These are phyloP conservation scores for Philaethria dido DNA, from an alignment of 2,888 invertebrate genomes.

Conservation along the genomic window DNA sequence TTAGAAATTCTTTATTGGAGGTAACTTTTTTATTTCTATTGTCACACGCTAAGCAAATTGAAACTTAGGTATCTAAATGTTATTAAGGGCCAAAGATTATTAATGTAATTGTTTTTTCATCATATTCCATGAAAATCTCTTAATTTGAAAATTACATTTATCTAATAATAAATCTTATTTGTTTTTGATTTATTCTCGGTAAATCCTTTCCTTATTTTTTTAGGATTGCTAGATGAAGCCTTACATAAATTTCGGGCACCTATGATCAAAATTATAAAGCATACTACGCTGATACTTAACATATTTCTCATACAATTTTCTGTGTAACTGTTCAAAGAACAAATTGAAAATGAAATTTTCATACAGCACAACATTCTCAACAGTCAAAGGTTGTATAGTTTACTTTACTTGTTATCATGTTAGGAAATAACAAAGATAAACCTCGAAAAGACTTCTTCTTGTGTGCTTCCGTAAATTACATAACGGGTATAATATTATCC, in stretches of 20 bases:
- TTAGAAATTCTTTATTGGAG: not conserved
- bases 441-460: not conserved
- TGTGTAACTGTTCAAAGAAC: not conserved
- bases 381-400: too few species aligned
- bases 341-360: conserved; percentile 15
- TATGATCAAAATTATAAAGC: not conserved
- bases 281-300: not conserved
- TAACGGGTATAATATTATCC: conserved; percentile 4
- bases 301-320: not conserved
- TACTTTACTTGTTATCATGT: too few species aligned
- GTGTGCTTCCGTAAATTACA: conserved; percentile 7
- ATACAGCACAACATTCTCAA: too few species aligned
- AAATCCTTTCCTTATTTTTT: not conserved
- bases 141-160: not conserved
- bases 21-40: not conserved
- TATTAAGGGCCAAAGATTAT: too few species aligned
- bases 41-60: not conserved
- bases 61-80: not conserved
- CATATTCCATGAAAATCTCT: too few species aligned
- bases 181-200: not conserved
- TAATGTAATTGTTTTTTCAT: too few species aligned
- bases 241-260: not conserved
- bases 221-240: not conserved
- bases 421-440: conserved; percentile 3
- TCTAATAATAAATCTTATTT: not conserved